These are phyloP conservation scores for Myiotriccus ornatus DNA, from an alignment of 2,797 vertebrate species.

Conservation along the genomic window DNA sequence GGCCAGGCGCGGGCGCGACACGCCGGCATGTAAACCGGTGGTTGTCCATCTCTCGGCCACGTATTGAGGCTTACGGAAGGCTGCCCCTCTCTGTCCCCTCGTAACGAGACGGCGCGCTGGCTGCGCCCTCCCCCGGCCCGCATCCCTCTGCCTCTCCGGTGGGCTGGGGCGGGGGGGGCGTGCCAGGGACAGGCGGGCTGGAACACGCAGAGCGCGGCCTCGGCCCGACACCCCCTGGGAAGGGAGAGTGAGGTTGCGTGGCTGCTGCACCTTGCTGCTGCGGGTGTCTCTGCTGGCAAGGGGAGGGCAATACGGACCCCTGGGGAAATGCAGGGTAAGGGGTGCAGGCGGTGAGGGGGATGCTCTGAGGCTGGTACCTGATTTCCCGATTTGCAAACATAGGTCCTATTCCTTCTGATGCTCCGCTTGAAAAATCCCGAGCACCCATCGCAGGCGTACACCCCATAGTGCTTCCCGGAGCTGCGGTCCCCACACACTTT, in stretches of 20 bases:
- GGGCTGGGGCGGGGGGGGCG: neutral
- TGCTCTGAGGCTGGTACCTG: conserved; percentile 81
- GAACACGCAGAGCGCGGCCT: neutral
- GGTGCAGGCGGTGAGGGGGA: neutral
- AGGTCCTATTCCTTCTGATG: conserved; percentile 95
- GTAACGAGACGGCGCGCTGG: neutral
- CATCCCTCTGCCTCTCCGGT: neutral
- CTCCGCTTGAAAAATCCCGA: conserved; percentile 99
- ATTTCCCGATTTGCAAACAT: conserved; percentile 98
- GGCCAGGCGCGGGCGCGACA: neutral
- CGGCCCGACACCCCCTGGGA: neutral
- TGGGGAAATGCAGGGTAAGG: neutral
- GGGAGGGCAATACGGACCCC: too few relatives aligned
- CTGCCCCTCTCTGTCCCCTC: neutral
- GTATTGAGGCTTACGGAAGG: neutral
- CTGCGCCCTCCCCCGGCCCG: neutral
- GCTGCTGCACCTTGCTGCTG: neutral
- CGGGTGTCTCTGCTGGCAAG: neutral
- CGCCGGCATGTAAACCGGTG: neutral
- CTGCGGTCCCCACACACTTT: conserved; percentile 98
- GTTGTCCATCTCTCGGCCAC: fast-evolving
- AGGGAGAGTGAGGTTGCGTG: neutral
- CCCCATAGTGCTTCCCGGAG: conserved; percentile 97
- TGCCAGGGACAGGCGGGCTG: neutral
- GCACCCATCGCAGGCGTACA: conserved; percentile 97